Evolutionary conservation across 2,113 vertebrate genomes (phyloP), one percentile per base, ranked within the genome.

Genomic region (Pseudorectes ferrugineus): DNA sequence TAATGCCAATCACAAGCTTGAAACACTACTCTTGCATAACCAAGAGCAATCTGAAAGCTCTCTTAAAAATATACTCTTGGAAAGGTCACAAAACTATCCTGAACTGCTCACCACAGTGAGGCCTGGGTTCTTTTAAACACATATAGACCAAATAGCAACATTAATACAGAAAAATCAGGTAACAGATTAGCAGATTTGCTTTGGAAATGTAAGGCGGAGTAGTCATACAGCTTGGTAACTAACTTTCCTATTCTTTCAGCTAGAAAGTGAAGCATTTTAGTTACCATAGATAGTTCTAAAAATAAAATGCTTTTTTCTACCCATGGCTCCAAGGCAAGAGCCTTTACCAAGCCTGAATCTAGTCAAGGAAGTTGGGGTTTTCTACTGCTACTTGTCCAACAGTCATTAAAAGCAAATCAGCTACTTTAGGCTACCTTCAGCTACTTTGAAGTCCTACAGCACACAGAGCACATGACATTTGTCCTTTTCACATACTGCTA

Each of bases 101-200:
- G 10, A 81, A 81, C 42, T 49, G 23, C 28, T 92, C n/a, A 45
- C 29, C 36, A 28, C 40, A 48, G 45, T 11, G 52, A 67, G 33
- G 40, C 23, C 33, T 74, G 33, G 3, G 23, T 73, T 91, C 61
- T 89, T 92, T 82, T 65, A 66, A 91, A 91, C 17, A 95, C 66
- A 85, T 31, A 85, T 40, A 95, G 85, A 94, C 84, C 91, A 95
- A 95, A 95, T 9, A 70, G 24, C 42, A 86, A 74, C 48, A 49
- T 18, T 42, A 75, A 57, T 29, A 68, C 35, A 81, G 42, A 74
- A 84, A 73, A 79, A 68, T 40, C 38, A 36, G 33, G 38, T 36
- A 79, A 45, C 10, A 31, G 14, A 35, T 54, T 12, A 51, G 29
- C 25, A 85, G 23, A 54, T 61, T 74, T 52, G 11, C 19, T 82